These are phyloP conservation scores for Paralichthys olivaceus DNA, from an alignment of 2,113 vertebrate genomes.

Conservation along the genomic window DNA sequence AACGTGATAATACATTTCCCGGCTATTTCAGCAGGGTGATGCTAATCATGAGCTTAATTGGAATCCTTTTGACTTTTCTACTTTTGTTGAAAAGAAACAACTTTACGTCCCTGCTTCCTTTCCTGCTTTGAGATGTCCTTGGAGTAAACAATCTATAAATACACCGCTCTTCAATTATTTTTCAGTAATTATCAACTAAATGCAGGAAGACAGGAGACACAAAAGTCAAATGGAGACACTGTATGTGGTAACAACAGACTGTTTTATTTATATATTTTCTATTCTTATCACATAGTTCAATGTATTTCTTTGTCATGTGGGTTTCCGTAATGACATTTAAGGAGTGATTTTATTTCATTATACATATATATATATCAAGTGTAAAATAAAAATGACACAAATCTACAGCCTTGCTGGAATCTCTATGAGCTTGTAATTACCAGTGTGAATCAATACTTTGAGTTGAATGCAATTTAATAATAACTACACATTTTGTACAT, in stretches of 20 bases:
- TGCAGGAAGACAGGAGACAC: background rate
- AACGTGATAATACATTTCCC: background rate
- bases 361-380: too few relatives aligned
- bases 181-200: background rate
- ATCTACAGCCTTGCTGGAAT: background rate
- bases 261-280: background rate
- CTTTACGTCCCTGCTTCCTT: background rate
- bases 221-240: conserved; percentile 8
- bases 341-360: too few relatives aligned
- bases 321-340: too few relatives aligned
- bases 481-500: background rate
- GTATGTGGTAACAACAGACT: background rate
- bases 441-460: too few relatives aligned
- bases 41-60: conserved; percentile 12
- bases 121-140: background rate
- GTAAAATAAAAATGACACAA: too few relatives aligned
- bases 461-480: too few relatives aligned
- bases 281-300: too few relatives aligned
- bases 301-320: too few relatives aligned
- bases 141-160: conserved; percentile 40
- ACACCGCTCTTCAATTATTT: background rate
- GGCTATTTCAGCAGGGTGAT: background rate
- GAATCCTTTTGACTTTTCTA: conserved; percentile 20
- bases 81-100: background rate
- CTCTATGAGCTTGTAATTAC: background rate